Base-by-base conservation (phyloP, 2,888 invertebrate genomes). In the Conchocele bisecta region DNA sequence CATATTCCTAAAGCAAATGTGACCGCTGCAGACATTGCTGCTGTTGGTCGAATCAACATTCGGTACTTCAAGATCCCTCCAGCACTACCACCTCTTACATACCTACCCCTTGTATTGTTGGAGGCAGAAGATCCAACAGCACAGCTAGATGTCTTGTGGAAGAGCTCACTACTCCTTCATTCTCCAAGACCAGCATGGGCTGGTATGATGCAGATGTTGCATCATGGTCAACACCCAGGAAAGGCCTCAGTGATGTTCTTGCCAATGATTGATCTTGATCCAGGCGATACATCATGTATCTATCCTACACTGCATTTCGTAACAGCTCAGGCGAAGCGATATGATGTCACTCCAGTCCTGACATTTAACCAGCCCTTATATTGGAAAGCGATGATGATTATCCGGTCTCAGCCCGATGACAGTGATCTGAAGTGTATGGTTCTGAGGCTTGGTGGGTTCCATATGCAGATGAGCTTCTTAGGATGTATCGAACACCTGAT, bases 391-490 rank as follows among this genome's bases (percentile, higher is more conserved):
- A 7, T 56, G 15, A 53, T 39, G 15, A 76, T 79, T 17, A 29
- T 74, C 20, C 22, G 9, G 9, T 59, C 53, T 66, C 59, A 53
- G 50, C 39, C 48, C 33, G 35, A n/a, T 1, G 29, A 57, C 28
- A 59, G 70, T 60, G 33, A 35, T 11, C n/a, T 79, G 13, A 51
- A 73, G 20, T 20, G 54, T 22, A 39, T 74, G 11, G 33, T 81
- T 13, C 15, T 75, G 13, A 50, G 74, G 13, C 63, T 83, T 11
- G 72, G 82, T 48, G 76, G 70, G 11, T 80, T 83, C 33, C 83
- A 82, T 51, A 56, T 68, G 11, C 31, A 66, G 22, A 84, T 81
- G 81, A 84, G 81, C 54, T 85, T 79, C 50, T 48, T 83, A 41
- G 82, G 83, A 24, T 65, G 67, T 22, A 83, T 84, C 54, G 85